These are phyloP conservation scores for Hylomyscus alleni DNA, from an alignment of 2,797 vertebrate genomes.

Conservation along the genomic window DNA sequence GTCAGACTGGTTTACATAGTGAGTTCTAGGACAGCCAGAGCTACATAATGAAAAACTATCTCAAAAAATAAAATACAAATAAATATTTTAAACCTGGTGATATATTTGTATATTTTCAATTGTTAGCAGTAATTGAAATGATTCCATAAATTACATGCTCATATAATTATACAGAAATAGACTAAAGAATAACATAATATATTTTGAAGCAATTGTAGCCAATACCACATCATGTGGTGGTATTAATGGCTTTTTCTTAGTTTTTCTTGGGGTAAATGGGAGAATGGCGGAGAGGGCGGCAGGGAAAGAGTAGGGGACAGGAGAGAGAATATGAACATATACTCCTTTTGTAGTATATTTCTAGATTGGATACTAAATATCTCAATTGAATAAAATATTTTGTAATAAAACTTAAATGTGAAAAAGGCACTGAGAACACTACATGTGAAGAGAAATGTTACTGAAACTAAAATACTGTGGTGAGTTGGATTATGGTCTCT, in stretches of 20 bases:
- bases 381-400: slow-evolving; percentile 8
- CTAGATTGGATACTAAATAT: not conserved
- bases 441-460: not conserved
- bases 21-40: not conserved
- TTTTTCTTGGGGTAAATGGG: slow-evolving; percentile 38
- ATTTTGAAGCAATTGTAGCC: slow-evolving; percentile 21
- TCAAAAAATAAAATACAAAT: not conserved
- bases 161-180: slow-evolving; percentile 53
- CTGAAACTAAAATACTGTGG: not conserved
- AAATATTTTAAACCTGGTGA: not conserved
- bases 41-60: not conserved
- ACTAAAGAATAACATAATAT: slow-evolving; percentile 13
- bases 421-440: slow-evolving; percentile 17
- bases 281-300: not conserved
- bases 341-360: not conserved
- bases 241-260: slow-evolving; percentile 16
- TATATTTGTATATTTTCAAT: slow-evolving; percentile 57
- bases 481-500: not conserved
- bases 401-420: slow-evolving; percentile 17
- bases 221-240: not conserved
- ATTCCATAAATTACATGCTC: slow-evolving; percentile 44
- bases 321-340: not conserved
- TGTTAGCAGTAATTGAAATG: slow-evolving; percentile 28
- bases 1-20: not conserved
- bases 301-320: not conserved